These are phyloP conservation scores for Flexamia atlantica DNA, from an alignment of 2,888 invertebrate genomes.

Conservation along the genomic window DNA sequence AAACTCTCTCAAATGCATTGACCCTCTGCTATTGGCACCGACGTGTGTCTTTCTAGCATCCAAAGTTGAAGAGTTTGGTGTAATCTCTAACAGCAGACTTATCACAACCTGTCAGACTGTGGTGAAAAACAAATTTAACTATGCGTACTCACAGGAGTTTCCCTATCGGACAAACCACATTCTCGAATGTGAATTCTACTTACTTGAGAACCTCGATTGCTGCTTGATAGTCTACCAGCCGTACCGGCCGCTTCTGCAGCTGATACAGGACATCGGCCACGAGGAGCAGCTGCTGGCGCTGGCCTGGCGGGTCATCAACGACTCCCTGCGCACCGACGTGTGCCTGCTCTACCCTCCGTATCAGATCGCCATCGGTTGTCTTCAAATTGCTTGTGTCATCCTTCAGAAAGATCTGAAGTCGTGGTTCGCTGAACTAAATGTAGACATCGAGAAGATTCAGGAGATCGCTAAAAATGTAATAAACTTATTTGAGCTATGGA, in stretches of 20 bases:
- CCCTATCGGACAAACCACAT: slow-evolving; percentile 96
- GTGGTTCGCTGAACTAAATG: slow-evolving; percentile 99
- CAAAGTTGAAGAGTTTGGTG: slow-evolving; percentile 99
- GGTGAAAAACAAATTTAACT: slow-evolving; percentile 95
- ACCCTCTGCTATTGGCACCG: slow-evolving; percentile 96
- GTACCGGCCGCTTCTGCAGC: slow-evolving; percentile 93
- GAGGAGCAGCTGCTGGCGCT: slow-evolving; percentile 94
- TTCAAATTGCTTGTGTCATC: slow-evolving; percentile 97
- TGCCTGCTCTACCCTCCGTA: slow-evolving; percentile 97
- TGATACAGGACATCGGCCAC: slow-evolving; percentile 94
- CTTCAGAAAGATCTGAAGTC: slow-evolving; percentile 93
- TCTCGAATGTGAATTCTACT: slow-evolving; percentile 98
- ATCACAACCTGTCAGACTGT: slow-evolving; percentile 95
- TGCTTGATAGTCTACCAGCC: slow-evolving; percentile 99
- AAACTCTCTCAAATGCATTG: slow-evolving; percentile 97
- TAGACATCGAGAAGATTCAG: slow-evolving; percentile 98
- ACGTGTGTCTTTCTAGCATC: slow-evolving; percentile 98
- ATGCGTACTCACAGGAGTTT: slow-evolving; percentile 95
- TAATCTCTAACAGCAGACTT: slow-evolving; percentile 96
- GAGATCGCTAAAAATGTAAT: slow-evolving; percentile 97
- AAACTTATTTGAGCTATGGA: slow-evolving; percentile 97
- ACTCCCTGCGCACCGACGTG: slow-evolving; percentile 97
- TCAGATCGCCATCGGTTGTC: slow-evolving; percentile 90
- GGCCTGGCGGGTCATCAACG: slow-evolving; percentile 98
- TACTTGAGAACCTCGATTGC: slow-evolving; percentile 98